Percentiles rank a stretch among this genome's conserved stretches.
These are phyloP conservation scores for Caenorhabditis macrosperma DNA, from an alignment of 2,888 invertebrate genomes.

Conservation along the genomic window DNA sequence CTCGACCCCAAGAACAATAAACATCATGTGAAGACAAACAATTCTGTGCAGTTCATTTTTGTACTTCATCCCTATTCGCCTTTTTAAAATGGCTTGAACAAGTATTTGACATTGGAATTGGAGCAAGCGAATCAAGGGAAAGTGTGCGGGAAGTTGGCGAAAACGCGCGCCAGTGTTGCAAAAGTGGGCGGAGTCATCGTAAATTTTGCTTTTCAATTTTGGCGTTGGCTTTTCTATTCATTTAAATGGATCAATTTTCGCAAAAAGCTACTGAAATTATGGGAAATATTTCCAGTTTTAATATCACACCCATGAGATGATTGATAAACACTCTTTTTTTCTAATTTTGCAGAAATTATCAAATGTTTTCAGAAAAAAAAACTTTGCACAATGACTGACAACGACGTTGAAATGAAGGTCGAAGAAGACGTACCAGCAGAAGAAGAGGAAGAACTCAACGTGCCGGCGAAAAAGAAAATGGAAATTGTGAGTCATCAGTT, in stretches of 20 bases:
- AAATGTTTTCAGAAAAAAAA: not conserved
- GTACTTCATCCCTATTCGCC: not conserved
- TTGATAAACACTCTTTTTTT: no score
- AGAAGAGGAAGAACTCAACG: constrained; percentile 40
- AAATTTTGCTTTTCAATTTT: not conserved
- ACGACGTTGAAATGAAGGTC: constrained; percentile 5
- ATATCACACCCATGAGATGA: no score
- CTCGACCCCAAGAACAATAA: no score
- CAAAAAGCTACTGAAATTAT: no score
- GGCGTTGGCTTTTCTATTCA: no score
- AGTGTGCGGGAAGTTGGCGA: constrained; percentile 4
- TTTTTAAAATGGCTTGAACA: no score
- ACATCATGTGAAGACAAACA: no score
- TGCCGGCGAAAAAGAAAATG: constrained; percentile 54
- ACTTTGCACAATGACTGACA: constrained; percentile 13
- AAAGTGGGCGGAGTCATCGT: constrained; percentile 8
- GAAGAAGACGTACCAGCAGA: constrained; percentile 24
- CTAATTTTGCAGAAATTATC: no score
- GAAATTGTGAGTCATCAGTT: constrained; percentile 35
- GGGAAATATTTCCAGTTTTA: no score
- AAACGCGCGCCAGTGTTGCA: constrained; percentile 20
- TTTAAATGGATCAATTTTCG: not conserved
- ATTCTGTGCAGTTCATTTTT: no score
- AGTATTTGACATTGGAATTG: no score
- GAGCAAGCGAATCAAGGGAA: not conserved